A percentile compares a stretch with the other conserved stretches of the same genome.
Conservation (phyloP, 2,888 invertebrate species). For the Carpatolechia fugitivella region DNA sequence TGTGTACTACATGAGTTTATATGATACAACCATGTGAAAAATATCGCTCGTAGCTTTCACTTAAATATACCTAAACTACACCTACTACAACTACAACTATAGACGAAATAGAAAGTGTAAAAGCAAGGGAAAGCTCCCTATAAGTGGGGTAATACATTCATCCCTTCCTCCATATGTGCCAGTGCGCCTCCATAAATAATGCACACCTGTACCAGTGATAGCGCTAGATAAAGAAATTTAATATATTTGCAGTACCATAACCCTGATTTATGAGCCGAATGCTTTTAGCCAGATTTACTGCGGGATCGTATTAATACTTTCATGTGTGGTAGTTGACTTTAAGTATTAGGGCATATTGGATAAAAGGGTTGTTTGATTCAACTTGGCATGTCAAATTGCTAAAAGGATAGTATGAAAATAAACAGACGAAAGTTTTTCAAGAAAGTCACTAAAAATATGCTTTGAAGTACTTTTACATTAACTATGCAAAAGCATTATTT, state of each 20-base stretch:
- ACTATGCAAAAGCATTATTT: too few species aligned
- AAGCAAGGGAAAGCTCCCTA: constrained; percentile 1
- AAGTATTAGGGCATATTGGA: background rate
- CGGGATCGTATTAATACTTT: background rate
- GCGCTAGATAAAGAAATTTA: constrained; percentile 66
- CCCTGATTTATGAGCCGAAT: constrained; percentile 48
- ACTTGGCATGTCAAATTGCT: too few species aligned
- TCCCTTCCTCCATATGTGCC: constrained; percentile 60
- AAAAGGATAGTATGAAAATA: too few species aligned
- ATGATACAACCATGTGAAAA: too few species aligned
- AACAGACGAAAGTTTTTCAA: too few species aligned
- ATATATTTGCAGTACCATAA: constrained; percentile 43
- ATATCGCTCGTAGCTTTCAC: too few species aligned
- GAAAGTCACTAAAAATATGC: too few species aligned
- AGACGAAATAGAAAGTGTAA: background rate
- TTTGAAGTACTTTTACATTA: too few species aligned
- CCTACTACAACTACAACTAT: background rate
- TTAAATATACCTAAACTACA: too few species aligned
- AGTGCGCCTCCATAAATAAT: constrained; percentile 58
- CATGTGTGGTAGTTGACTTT: background rate
- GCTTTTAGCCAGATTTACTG: constrained; percentile 26
- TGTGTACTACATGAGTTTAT: too few species aligned
- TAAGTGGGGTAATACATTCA: constrained; percentile 21
- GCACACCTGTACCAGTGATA: constrained; percentile 68
- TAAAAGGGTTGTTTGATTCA: too few species aligned